phyloP scores from a whole-genome alignment of 2,888 invertebrate species.

The Cyrtodaria siliqua region DNA sequence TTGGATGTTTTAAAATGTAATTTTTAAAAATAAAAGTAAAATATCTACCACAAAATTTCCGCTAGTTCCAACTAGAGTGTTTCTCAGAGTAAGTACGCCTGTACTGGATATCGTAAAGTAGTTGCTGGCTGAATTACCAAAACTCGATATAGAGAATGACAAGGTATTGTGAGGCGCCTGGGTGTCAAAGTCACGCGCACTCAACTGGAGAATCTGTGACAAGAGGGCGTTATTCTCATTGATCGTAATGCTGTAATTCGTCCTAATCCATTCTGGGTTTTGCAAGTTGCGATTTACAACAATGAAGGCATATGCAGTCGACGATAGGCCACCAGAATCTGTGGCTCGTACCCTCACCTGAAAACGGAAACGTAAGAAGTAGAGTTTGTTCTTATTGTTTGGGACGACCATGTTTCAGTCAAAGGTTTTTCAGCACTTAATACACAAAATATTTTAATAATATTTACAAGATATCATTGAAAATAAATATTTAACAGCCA shows the following conservation, averaged over 20 bases:
- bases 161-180: slow-evolving; percentile 69
- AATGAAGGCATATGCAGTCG: slow-evolving; percentile 71
- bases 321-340: slow-evolving; percentile 76
- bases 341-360: slow-evolving; percentile 77
- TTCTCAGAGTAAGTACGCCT: slow-evolving; percentile 85
- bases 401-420: no score
- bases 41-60: slow-evolving; percentile 10
- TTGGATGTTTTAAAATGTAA: no score
- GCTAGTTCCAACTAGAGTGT: slow-evolving; percentile 58
- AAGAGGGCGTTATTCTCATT: slow-evolving; percentile 71
- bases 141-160: slow-evolving; percentile 61
- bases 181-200: slow-evolving; percentile 73
- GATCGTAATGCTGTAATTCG: slow-evolving; percentile 53
- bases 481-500: no score
- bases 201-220: slow-evolving; percentile 60
- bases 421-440: no score
- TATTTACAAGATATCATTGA: no score
- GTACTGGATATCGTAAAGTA: slow-evolving; percentile 96
- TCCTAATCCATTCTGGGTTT: slow-evolving; percentile 67
- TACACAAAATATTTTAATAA: no score
- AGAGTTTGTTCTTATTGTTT: no score
- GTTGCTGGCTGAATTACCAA: slow-evolving; percentile 90
- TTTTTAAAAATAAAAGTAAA: no score
- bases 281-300: slow-evolving; percentile 77
- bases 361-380: no score